Conservation (phyloP, 2,113 vertebrate genomes). For the Perca flavescens region DNA sequence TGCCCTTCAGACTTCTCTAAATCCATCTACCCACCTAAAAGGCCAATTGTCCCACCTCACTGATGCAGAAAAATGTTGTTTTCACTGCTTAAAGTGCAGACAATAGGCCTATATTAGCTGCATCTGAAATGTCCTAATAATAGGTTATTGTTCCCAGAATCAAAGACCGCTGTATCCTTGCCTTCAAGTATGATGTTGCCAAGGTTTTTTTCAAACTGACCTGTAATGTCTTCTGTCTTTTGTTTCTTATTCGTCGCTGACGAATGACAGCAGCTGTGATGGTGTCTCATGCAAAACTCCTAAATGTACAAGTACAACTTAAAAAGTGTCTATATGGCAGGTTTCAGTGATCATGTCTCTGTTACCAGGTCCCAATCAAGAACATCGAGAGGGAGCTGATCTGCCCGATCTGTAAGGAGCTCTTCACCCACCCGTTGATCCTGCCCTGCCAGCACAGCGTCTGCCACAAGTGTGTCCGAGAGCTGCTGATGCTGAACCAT, state of each 20-base stretch:
- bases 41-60: background rate
- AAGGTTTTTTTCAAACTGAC: background rate
- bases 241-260: background rate
- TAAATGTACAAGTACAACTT: background rate
- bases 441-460: constrained; percentile 97
- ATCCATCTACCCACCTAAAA: background rate
- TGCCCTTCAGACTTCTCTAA: background rate
- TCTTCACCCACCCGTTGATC: constrained; percentile 96
- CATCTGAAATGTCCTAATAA: constrained; percentile 34
- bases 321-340: background rate
- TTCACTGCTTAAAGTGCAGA: constrained; percentile 4
- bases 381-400: constrained; percentile 97
- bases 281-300: background rate
- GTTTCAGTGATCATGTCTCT: background rate
- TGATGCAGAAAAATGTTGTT: background rate
- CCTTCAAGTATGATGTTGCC: background rate
- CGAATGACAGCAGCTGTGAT: background rate
- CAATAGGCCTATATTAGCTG: constrained; percentile 13
- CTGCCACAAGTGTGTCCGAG: constrained; percentile 96
- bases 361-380: constrained; percentile 90
- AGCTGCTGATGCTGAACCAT: constrained; percentile 90
- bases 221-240: constrained; percentile 11
- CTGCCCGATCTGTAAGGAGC: constrained; percentile 96
- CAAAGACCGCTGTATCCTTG: constrained; percentile 31
- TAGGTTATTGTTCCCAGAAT: constrained; percentile 32